phyloP scores from a whole-genome alignment of 2,113 vertebrate species.

The Pelecanus crispus region DNA sequence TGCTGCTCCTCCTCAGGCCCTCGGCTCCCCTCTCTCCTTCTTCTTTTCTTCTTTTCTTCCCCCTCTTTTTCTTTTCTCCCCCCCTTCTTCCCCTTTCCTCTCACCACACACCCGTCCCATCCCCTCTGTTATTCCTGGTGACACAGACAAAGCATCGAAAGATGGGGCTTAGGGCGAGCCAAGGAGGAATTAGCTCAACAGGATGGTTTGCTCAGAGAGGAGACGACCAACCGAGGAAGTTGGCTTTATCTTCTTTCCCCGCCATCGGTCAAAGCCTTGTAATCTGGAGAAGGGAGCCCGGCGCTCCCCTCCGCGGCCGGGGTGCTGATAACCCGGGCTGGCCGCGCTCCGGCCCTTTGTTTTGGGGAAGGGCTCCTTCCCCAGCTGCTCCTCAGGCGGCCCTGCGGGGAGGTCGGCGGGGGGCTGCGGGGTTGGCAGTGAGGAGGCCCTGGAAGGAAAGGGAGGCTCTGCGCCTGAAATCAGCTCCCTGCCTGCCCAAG shows the following conservation, averaged over 20 bases:
- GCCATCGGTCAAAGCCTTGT: background rate
- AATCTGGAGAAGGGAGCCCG: slow-evolving; percentile 24
- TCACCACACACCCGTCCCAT: background rate
- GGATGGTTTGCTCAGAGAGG: slow-evolving; percentile 15
- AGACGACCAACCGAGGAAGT: slow-evolving; percentile 32
- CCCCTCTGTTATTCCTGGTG: slow-evolving; percentile 24
- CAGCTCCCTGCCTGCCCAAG: background rate
- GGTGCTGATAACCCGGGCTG: slow-evolving; percentile 13
- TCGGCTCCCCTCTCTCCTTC: background rate
- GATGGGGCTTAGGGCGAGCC: background rate
- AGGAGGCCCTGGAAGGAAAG: slow-evolving; percentile 36
- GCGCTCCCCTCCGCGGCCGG: background rate
- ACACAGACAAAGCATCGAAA: background rate
- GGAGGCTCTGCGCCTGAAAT: background rate
- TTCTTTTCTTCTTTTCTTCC: no score
- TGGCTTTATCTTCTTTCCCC: slow-evolving; percentile 5
- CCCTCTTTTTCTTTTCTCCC: no score
- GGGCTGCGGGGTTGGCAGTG: background rate
- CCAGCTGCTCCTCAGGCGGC: background rate
- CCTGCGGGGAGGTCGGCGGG: background rate
- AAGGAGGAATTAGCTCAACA: slow-evolving; percentile 13
- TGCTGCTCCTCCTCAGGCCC: background rate
- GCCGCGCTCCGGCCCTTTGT: background rate
- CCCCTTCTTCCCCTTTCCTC: background rate
- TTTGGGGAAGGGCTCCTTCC: background rate